Conservation (phyloP, 2,888 invertebrate genomes). For the Agrochola lota region DNA sequence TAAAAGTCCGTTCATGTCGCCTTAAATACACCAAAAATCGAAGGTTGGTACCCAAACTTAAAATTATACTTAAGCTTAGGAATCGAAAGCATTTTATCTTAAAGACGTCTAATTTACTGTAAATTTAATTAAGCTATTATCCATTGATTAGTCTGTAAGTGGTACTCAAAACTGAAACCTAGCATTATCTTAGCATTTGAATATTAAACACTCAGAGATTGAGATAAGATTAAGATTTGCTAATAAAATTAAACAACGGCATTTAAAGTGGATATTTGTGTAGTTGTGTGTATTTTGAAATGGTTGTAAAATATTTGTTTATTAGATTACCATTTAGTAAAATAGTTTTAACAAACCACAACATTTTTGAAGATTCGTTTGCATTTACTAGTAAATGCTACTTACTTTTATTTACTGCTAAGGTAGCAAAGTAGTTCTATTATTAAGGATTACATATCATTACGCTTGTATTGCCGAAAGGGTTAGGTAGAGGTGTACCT, state of each 20-base stretch:
- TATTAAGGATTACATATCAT: too few species aligned
- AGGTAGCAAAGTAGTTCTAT: not conserved
- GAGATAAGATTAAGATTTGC: conserved; percentile 10
- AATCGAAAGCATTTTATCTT: not conserved
- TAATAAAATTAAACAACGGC: conserved; percentile 5
- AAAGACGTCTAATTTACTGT: not conserved
- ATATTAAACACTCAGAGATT: conserved; percentile 27
- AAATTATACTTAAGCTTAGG: too few species aligned
- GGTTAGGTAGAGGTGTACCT: too few species aligned
- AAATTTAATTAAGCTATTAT: conserved; percentile 12
- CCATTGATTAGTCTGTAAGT: conserved; percentile 19
- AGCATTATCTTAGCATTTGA: conserved; percentile 27
- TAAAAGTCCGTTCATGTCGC: too few species aligned
- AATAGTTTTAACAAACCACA: not conserved
- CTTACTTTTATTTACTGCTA: not conserved
- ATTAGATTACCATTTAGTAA: not conserved
- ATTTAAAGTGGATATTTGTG: conserved; percentile 22
- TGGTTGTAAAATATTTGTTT: not conserved
- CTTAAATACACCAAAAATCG: too few species aligned
- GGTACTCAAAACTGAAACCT: conserved; percentile 29
- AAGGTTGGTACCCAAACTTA: too few species aligned
- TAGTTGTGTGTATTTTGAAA: conserved; percentile 7
- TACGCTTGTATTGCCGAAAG: too few species aligned
- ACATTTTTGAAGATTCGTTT: not conserved
- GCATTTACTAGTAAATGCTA: not conserved